Base-by-base conservation (phyloP, 2,888 invertebrate species). In the Ceraclea dissimilis region DNA sequence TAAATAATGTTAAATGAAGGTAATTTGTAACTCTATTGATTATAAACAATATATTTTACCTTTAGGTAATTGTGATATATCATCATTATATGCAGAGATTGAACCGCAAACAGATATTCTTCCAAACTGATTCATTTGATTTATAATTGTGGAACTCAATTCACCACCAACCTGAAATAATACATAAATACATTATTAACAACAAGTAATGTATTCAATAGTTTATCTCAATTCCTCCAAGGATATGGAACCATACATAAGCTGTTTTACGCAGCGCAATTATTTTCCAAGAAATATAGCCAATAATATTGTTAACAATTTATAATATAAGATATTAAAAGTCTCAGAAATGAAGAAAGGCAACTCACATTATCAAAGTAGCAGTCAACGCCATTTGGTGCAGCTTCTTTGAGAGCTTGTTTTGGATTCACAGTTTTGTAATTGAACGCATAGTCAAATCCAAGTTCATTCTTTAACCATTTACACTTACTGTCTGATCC, bases 361-460 rank as follows among this genome's bases (percentile, higher is more conserved):
- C n/a, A n/a, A n/a, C n/a, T 69, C 70, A 85, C 88, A 68, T 88
- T 89, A 67, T 89, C 89, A 66, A 88, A 89, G 65, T 85, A 89
- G 65, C 86, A 84, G 66, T 89, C 86, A 0, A 89, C 70, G 2
- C 87, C 87, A n/a, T 84, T 71, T 0, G 87, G 85, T 11, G 86
- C 85, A 52, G 70, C 73, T 67, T 81, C 72, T 60, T 78, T 78
- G 13, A 90, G 70, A 46, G 78, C 79, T 49, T 73, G 66, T 1
- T 68, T 67, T 47, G 85, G 63, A 64, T 83, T 67, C 6, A 70
- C 74, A 1, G 77, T 83, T 70, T 88, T 89, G 70, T 89, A 89
- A 71, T 89, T 89, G 60, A 83, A 84, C 13, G 81, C 85, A 61
- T 73, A 69, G 67, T 89, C 84, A 65, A 87, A 88, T 4, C 82